Evolutionary conservation across 2,888 invertebrate species (phyloP), one percentile per base, ranked within the genome.

Genomic region (Lithosia quadra): DNA sequence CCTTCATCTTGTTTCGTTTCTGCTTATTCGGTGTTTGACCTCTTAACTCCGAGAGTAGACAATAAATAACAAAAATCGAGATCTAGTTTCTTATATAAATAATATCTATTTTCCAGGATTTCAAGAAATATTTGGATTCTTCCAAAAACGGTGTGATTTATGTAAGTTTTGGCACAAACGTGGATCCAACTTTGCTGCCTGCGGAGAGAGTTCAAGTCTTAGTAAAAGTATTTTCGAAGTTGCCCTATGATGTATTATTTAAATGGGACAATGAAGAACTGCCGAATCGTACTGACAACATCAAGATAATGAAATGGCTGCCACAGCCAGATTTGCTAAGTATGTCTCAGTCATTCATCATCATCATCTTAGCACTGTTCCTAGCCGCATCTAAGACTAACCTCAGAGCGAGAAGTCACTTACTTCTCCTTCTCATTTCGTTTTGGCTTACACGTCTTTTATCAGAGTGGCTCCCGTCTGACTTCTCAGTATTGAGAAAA

Each of bases 221-320:
- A n/a, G 60, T 90, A 0, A 80, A 79, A 18, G 91, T 85, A 0
- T 90, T 95, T 61, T 85, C 88, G 0, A 74, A 84, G 34, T 71
- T 94, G 22, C 90, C 90, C 0, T 93, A 92, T 69, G 82, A 89
- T 55, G 86, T 95, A 2, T 63, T 94, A 5, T 93, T 89, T 89
- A 94, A 93, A 77, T 92, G 89, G 88, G 88, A 90, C 55, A 76
- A 75, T 5, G 86, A 89, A 36, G 81, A 84, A 13, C 59, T 91
- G 5, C 83, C 84, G 3, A 85, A 82, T 11, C 73, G 75, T 10
- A 74, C 86, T 2, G 65, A 79, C 0, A 92, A 92, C 67, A 86
- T 92, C 2, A 86, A 72, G 62, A 84, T 90, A 69, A 80, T 77
- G 0, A 90, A 89, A 74, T 92, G 91, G 91, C 67, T 92, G 7